Evolutionary conservation across 2,797 vertebrate species (phyloP), one percentile per base, ranked within the genome.

Genomic region (Tinamus major): DNA sequence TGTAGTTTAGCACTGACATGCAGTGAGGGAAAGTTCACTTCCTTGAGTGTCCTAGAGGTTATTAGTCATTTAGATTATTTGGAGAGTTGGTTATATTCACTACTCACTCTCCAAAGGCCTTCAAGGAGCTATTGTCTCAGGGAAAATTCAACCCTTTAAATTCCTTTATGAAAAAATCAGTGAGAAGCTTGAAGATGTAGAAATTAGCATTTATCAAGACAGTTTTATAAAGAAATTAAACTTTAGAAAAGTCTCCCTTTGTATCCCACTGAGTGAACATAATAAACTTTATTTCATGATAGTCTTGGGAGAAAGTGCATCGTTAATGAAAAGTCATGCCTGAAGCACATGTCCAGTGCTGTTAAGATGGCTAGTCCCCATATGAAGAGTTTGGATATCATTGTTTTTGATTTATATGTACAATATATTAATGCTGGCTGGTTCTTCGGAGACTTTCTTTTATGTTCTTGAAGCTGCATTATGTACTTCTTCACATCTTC

Each of bases 101-200:
- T 95, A 75, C 48, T 90, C 51, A 29, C 2, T 72, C 41, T 93
- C 62, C 48, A 86, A 41, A 87, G 59, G 29, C 79, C 48, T 91
- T 95, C 51, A 87, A 87, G 72, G 84, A 95, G 23, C 24, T 62
- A 83, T 72, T 93, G 83, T 31, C 56, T 94, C 89, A 70, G 59
- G 61, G 39, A 96, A 88, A 95, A 94, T 81, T 92, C 48, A 92
- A 92, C 29, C 33, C 62, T 83, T 48, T 85, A 80, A 84, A 77
- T 31, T 33, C 85, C 63, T 27, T 80, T 93, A 87, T 90, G 51
- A 67, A 97, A 97, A 97, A 96, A 92, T 61, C 48, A 91, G 86
- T 85, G 51, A 89, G 8, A 13, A 88, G 19, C 19, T 72, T 18
- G 48, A 84, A 96, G 68, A 95, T 89, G 89, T 95, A 75, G 89